Evolutionary conservation across 2,888 invertebrate species (phyloP).

Genomic region (Thecophora atra): DNA sequence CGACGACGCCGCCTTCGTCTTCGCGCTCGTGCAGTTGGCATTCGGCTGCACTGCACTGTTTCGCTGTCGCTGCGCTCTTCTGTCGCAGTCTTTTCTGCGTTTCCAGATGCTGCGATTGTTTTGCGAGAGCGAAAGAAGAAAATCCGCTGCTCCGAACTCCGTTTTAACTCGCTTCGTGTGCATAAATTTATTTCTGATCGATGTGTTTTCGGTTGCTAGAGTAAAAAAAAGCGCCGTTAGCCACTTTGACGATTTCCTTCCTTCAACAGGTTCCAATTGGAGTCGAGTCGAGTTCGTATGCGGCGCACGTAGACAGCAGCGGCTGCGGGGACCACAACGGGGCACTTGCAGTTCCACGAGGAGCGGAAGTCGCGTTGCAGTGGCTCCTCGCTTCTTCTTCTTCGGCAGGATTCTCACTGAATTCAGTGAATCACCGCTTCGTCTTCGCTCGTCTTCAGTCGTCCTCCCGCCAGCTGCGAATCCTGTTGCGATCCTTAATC

Average conservation of each 20-base stretch:
- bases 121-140: no score
- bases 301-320: constrained; percentile 53
- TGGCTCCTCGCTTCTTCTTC: not conserved
- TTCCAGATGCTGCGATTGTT: no score
- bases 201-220: no score
- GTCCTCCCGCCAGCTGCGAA: constrained; percentile 25
- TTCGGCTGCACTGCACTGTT: no score
- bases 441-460: no score
- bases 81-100: no score
- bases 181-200: no score
- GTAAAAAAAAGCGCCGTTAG: not conserved
- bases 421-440: no score
- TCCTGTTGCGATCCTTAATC: constrained; percentile 17
- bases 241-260: constrained; percentile 59
- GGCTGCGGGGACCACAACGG: constrained; percentile 59
- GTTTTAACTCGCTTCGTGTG: no score
- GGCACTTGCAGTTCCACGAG: constrained; percentile 5
- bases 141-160: no score
- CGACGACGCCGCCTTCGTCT: not conserved
- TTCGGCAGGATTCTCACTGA: not conserved
- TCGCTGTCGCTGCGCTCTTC: no score
- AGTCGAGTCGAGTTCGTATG: constrained; percentile 51
- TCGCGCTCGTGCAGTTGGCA: not conserved
- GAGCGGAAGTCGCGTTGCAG: constrained; percentile 28
- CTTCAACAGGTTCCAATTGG: constrained; percentile 29